Evolutionary conservation across 2,888 invertebrate species (phyloP).

Genomic region (Rhagium mordax): DNA sequence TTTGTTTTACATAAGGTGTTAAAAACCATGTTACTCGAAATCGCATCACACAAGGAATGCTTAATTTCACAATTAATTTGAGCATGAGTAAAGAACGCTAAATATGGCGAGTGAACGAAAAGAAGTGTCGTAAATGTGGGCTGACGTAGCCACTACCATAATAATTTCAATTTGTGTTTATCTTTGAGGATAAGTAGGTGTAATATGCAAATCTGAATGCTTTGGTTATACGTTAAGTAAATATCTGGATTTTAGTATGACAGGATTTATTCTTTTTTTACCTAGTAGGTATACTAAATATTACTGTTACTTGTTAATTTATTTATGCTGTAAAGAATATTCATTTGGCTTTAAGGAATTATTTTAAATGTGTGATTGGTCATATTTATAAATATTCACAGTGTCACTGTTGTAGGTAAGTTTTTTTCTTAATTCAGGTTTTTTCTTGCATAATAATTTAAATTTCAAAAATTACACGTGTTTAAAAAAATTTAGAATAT

Average conservation of each 20-base stretch:
- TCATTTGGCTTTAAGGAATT: too few relatives aligned
- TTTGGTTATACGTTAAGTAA: background rate
- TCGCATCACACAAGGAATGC: background rate
- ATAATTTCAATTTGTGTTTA: background rate
- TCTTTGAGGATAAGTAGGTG: background rate
- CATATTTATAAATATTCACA: too few relatives aligned
- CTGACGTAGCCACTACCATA: background rate
- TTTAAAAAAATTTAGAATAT: too few relatives aligned
- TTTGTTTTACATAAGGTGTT: too few relatives aligned
- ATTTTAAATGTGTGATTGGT: too few relatives aligned
- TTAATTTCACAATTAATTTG: background rate
- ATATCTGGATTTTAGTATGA: background rate
- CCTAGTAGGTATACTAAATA: background rate
- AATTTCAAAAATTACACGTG: too few relatives aligned
- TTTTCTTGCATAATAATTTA: too few relatives aligned
- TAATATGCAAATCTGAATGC: constrained; percentile 3
- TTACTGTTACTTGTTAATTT: background rate
- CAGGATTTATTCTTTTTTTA: background rate
- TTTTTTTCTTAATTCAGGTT: too few relatives aligned
- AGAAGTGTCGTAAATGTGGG: background rate
- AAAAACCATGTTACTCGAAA: background rate
- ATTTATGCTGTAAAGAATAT: background rate
- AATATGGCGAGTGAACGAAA: background rate
- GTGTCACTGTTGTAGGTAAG: too few relatives aligned
- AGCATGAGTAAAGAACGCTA: background rate